Evolutionary conservation across 2,888 invertebrate species (phyloP), one percentile per base, ranked within the genome.

Genomic region (Hydrotaea cyrtoneurina): DNA sequence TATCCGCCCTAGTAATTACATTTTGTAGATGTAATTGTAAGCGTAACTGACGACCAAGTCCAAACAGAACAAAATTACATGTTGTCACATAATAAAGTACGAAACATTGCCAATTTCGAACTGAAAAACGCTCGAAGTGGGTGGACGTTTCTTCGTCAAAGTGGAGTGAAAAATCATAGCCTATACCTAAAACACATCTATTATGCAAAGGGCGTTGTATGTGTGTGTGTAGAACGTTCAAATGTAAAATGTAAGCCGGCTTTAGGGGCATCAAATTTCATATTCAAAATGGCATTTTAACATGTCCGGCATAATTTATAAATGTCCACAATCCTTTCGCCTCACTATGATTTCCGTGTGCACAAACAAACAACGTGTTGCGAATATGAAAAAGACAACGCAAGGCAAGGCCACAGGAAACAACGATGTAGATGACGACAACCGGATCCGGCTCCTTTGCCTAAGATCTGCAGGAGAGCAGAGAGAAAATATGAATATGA

Each of bases 271-370:
- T 91, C 91, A 91, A 91, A 91, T 91, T 91, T 91, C 91, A 91
- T 91, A 91, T 91, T 91, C 91, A 91, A 91, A 91, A 91, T 91
- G 91, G 91, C 90, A 91, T 88, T 91, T 91, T 91, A 91, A 91
- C 91, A 91, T 91, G 91, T 91, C 91, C 90, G 90, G 91, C 91
- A 91, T 91, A 91, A 91, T 91, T 91, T 91, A 91, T 91, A 91
- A 90, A 91, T 90, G 90, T 87, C 88, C 87, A 78, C 79, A 82
- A 82, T 79, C 82, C 85, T 85, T 82, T 77, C 82, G 72, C 78
- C 74, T 71, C 66, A 76, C 74, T 53, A 79, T 82, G 59, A 74
- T 77, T 73, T 79, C 73, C 26, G 53, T 50, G 15, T 15, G 15
- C 46, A 23, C 59, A 46, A 73, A 77, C 80, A 83, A 84, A 82